Conservation (phyloP, 2,888 invertebrate species). For the Nemurella pictetii region DNA sequence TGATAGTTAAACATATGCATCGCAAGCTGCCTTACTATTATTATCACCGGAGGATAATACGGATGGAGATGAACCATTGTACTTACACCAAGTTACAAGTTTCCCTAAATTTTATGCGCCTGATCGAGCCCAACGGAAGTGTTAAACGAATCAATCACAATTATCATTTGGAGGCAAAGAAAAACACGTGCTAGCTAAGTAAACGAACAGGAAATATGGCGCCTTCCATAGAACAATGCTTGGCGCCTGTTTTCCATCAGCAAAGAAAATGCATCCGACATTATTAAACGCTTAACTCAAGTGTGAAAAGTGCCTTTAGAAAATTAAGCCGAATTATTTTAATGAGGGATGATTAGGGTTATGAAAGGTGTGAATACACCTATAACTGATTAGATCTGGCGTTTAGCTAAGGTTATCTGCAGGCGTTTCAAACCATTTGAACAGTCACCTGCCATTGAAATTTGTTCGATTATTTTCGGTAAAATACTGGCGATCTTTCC, state of each 20-base stretch:
- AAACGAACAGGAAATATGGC: not conserved
- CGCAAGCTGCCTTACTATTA: not conserved
- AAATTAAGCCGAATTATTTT: conserved; percentile 6
- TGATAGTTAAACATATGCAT: not conserved
- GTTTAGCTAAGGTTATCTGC: conserved; percentile 3
- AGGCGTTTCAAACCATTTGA: not conserved
- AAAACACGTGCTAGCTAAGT: not conserved
- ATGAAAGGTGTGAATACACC: conserved; percentile 19
- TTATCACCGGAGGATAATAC: not conserved
- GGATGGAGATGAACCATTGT: not conserved
- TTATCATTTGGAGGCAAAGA: not conserved
- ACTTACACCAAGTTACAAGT: not conserved
- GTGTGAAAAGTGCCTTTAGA: not conserved
- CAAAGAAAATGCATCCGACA: not conserved
- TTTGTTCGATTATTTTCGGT: not conserved
- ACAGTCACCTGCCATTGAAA: not conserved
- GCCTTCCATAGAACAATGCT: not conserved
- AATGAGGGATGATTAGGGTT: conserved; percentile 15
- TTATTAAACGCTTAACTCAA: not conserved
- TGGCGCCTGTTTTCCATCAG: not conserved
- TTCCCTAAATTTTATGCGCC: not conserved
- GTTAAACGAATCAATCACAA: conserved; percentile 3
- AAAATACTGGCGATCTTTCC: not conserved
- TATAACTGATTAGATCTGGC: conserved; percentile 5
- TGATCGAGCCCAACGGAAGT: not conserved